Evolutionary conservation across 2,797 vertebrate genomes (phyloP).

Genomic region (Platyrinchus mystaceus): DNA sequence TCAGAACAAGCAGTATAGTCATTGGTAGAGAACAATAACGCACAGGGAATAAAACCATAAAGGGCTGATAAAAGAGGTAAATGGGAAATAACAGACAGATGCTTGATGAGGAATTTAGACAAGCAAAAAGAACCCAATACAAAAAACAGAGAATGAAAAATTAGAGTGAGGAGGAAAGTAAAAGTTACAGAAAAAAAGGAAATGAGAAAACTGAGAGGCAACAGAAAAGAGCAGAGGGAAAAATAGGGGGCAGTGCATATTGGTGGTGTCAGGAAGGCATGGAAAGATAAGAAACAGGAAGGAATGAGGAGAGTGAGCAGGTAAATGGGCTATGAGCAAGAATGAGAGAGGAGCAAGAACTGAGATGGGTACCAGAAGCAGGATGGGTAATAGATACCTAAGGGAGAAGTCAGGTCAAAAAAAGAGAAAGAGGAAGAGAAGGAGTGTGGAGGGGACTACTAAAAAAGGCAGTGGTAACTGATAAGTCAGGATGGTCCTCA

Average conservation of each 20-base stretch:
- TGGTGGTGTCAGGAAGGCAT: background rate
- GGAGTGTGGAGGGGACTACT: background rate
- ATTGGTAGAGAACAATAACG: background rate
- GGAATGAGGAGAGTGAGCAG: background rate
- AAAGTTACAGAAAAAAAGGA: background rate
- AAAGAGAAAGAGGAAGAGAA: background rate
- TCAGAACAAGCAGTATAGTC: background rate
- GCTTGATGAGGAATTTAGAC: background rate
- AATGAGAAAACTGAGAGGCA: background rate
- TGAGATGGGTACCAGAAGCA: background rate
- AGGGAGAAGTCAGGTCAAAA: background rate
- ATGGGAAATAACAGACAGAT: background rate
- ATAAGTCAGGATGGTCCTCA: background rate
- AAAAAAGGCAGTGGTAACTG: background rate
- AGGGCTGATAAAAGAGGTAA: background rate
- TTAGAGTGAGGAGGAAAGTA: background rate
- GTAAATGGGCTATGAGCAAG: background rate
- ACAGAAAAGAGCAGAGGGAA: background rate
- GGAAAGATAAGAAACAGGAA: background rate
- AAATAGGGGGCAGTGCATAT: accelerated
- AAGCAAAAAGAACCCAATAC: background rate
- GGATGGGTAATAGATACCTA: background rate
- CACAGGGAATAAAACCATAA: background rate
- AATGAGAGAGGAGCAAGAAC: background rate
- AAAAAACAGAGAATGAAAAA: background rate